phyloP scores from a whole-genome alignment of 2,113 vertebrate species.

The Psettodes erumei region DNA sequence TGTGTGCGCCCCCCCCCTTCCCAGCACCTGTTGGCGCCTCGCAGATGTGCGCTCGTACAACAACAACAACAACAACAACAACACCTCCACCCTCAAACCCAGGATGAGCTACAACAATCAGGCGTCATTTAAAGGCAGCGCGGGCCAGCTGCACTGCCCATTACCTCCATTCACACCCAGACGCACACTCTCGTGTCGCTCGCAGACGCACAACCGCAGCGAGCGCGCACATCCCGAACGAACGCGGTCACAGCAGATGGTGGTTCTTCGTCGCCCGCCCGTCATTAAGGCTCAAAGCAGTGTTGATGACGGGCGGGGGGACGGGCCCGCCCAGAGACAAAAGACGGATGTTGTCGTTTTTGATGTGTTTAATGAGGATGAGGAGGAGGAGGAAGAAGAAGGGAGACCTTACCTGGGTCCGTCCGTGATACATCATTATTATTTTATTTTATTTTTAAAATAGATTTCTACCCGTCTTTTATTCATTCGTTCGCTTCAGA shows the following conservation, averaged over 20 bases:
- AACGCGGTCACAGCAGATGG: too few species aligned
- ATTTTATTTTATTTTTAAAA: too few species aligned
- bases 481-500: too few species aligned
- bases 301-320: too few species aligned
- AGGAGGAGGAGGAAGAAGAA: too few species aligned
- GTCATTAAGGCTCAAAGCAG: constrained; percentile 66
- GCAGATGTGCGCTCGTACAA: constrained; percentile 85
- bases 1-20: constrained; percentile 64
- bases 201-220: constrained; percentile 35
- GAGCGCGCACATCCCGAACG: too few species aligned
- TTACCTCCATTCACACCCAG: constrained; percentile 81
- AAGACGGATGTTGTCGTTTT: constrained; percentile 59
- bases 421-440: too few species aligned
- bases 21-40: constrained; percentile 92
- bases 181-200: constrained; percentile 47
- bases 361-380: constrained; percentile 57
- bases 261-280: constrained; percentile 57
- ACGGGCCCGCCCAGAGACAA: constrained; percentile 60
- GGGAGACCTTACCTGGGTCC: constrained; percentile 37
- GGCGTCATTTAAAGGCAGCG: constrained; percentile 84
- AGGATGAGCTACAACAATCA: constrained; percentile 93
- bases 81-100: constrained; percentile 85
- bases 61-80: constrained; percentile 85
- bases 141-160: constrained; percentile 91
- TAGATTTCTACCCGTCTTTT: too few species aligned